Percentiles rank a stretch among this genome's conserved stretches.
These are phyloP conservation scores for Chrysotoxum bicinctum DNA, from an alignment of 2,888 invertebrate genomes.

Conservation along the genomic window DNA sequence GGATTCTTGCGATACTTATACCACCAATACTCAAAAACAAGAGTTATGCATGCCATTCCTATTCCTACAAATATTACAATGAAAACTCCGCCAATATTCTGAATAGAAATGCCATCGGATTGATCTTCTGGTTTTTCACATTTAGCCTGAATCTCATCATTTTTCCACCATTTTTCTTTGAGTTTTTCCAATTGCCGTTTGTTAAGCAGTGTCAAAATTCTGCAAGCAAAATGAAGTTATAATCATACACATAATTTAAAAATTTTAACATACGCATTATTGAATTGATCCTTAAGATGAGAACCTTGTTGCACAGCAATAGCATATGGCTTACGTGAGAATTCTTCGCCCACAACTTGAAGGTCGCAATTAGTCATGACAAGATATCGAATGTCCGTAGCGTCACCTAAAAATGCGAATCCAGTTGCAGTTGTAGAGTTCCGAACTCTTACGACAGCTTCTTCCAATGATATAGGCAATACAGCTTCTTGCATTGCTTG, in stretches of 20 bases:
- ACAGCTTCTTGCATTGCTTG: constrained; percentile 94
- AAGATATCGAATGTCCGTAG: constrained; percentile 90
- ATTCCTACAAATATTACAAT: constrained; percentile 98
- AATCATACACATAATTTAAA: background rate
- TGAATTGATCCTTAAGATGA: constrained; percentile 95
- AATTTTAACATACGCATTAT: constrained; percentile 89
- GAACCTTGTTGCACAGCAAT: constrained; percentile 98
- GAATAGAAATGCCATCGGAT: constrained; percentile 97
- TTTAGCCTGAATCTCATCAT: constrained; percentile 88
- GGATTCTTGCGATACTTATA: constrained; percentile 89
- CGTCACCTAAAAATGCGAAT: constrained; percentile 96
- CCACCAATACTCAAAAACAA: constrained; percentile 97
- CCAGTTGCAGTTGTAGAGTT: constrained; percentile 89
- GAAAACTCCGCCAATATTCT: constrained; percentile 98
- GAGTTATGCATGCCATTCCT: constrained; percentile 93
- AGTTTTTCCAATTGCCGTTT: constrained; percentile 94
- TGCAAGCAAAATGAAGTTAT: constrained; percentile 78
- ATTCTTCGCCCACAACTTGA: constrained; percentile 97
- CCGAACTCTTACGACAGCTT: constrained; percentile 89
- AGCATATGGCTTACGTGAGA: constrained; percentile 98
- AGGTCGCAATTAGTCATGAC: constrained; percentile 85
- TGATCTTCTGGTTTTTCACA: constrained; percentile 95
- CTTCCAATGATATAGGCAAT: constrained; percentile 89
- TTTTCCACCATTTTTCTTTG: constrained; percentile 98
- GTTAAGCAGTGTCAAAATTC: constrained; percentile 96